phyloP scores from a whole-genome alignment of 2,888 invertebrate genomes.

The Ceraclea dissimilis region DNA sequence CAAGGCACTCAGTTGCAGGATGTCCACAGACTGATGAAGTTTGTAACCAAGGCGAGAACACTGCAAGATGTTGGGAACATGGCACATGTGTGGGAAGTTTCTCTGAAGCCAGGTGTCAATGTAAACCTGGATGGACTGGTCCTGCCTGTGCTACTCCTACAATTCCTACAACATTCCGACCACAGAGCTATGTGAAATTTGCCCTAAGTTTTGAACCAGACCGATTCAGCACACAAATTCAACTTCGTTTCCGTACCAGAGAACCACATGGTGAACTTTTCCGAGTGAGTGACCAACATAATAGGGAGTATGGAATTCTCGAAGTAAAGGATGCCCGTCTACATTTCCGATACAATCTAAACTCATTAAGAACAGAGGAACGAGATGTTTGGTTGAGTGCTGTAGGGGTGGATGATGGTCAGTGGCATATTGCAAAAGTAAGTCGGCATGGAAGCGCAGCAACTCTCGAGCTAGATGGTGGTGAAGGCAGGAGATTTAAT shows the following conservation, averaged over 20 bases:
- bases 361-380: slow-evolving; percentile 84
- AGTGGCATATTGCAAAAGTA: slow-evolving; percentile 92
- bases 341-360: slow-evolving; percentile 88
- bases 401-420: slow-evolving; percentile 88
- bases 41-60: slow-evolving; percentile 80
- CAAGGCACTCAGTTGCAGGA: slow-evolving; percentile 78
- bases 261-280: slow-evolving; percentile 92
- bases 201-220: slow-evolving; percentile 91
- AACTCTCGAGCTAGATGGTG: slow-evolving; percentile 87
- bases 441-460: slow-evolving; percentile 90
- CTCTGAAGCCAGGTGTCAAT: slow-evolving; percentile 84
- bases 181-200: slow-evolving; percentile 94
- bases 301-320: slow-evolving; percentile 87
- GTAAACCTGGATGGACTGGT: slow-evolving; percentile 93
- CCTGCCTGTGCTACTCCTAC: slow-evolving; percentile 80
- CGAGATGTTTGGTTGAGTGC: slow-evolving; percentile 84
- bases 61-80: slow-evolving; percentile 83
- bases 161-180: slow-evolving; percentile 85
- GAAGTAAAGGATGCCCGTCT: slow-evolving; percentile 84
- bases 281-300: slow-evolving; percentile 88
- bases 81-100: slow-evolving; percentile 91
- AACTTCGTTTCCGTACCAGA: slow-evolving; percentile 87
- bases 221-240: slow-evolving; percentile 85
- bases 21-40: slow-evolving; percentile 91
- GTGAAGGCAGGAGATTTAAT: slow-evolving; percentile 88